Conservation (phyloP, 2,888 invertebrate genomes). For the Drosophila meridionalis region DNA sequence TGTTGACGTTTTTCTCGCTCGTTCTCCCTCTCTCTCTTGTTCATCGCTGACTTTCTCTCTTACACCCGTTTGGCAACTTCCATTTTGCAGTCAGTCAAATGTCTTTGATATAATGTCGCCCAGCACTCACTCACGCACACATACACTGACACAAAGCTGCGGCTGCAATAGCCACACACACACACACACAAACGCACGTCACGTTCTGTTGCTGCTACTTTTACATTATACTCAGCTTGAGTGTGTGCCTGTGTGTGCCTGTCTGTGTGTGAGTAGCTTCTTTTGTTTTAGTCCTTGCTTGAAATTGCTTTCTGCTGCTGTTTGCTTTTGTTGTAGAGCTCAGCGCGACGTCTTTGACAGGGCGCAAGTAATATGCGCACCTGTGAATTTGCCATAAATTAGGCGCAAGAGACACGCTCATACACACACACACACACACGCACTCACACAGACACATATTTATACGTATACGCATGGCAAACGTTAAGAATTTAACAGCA, state of each 20-base stretch:
- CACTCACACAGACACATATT: conserved; percentile 1
- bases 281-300: conserved; percentile 68
- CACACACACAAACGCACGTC: conserved; percentile 28
- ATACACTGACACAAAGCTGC: conserved; percentile 19
- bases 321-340: conserved; percentile 42
- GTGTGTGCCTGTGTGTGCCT: conserved; percentile 17
- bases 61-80: conserved; percentile 7
- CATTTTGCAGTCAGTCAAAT: conserved; percentile 61
- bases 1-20: conserved; percentile 17
- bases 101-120: conserved; percentile 56
- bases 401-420: conserved; percentile 45
- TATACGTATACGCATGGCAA: conserved; percentile 46
- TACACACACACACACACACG: conserved; percentile 3
- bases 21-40: not conserved
- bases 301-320: conserved; percentile 52
- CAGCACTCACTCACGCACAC: conserved; percentile 13
- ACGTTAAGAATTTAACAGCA: conserved; percentile 52
- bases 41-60: not conserved
- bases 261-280: conserved; percentile 41
- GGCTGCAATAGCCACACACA: conserved; percentile 37
- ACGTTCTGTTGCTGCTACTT: conserved; percentile 46
- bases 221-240: conserved; percentile 25
- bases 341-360: conserved; percentile 73
- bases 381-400: conserved; percentile 82
- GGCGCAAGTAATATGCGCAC: conserved; percentile 77